Conservation (phyloP, 1,140 invertebrate species). For the Apis mellifera region Amel_HAv3.1 CM009937.2:10152001-10152500, state of each 20-base stretch:
- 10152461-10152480: neutral
- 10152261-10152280: conserved; percentile 1
- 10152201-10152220: neutral
- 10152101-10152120: neutral
- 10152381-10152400: neutral
- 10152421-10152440: neutral
- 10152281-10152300: conserved; percentile 24
- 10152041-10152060: neutral
- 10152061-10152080: neutral
- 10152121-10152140: neutral
- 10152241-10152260: neutral
- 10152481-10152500: neutral
- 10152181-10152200: conserved; percentile 14
- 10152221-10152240: neutral
- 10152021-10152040: neutral
- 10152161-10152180: conserved; percentile 8
- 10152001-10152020: neutral
- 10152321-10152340: neutral
- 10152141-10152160: neutral
- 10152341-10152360: neutral
- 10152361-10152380: neutral
- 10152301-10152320: neutral
- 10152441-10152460: conserved; percentile 9
- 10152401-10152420: conserved; percentile 2
- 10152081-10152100: neutral